Conservation (phyloP, 2,888 invertebrate genomes). For the Dusona sp. region DNA sequence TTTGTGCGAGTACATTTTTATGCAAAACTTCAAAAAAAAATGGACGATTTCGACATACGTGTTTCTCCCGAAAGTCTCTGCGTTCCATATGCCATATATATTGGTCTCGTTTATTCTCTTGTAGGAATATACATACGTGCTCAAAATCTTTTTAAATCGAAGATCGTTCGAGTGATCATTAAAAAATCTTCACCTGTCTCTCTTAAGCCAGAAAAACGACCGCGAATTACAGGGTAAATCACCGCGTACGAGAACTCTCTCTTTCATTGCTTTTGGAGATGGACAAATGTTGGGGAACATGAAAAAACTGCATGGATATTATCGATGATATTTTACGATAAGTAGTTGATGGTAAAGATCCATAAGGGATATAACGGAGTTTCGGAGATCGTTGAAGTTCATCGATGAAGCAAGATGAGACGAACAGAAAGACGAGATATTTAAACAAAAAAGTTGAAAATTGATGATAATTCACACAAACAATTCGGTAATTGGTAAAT, state of each 20-base stretch:
- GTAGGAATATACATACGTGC: background rate
- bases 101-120: background rate
- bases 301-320: conserved; percentile 47
- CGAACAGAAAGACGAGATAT: background rate
- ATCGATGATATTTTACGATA: conserved; percentile 58
- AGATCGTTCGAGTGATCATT: conserved; percentile 45
- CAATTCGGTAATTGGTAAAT: conserved; percentile 64
- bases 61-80: background rate
- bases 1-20: conserved; percentile 23
- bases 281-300: conserved; percentile 33
- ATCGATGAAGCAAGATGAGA: conserved; percentile 31
- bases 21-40: conserved; percentile 63
- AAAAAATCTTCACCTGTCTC: conserved; percentile 35
- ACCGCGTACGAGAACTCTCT: conserved; percentile 17
- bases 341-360: conserved; percentile 39
- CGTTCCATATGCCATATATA: background rate
- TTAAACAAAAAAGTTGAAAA: conserved; percentile 12
- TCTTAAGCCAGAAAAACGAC: conserved; percentile 9
- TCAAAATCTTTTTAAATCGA: conserved; percentile 21
- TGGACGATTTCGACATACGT: conserved; percentile 37
- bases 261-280: conserved; percentile 26
- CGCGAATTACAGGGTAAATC: conserved; percentile 35
- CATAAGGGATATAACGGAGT: conserved; percentile 48
- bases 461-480: conserved; percentile 50
- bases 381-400: conserved; percentile 55